Conservation (phyloP, 2,113 vertebrate genomes). For the Colinus virginianus region DNA sequence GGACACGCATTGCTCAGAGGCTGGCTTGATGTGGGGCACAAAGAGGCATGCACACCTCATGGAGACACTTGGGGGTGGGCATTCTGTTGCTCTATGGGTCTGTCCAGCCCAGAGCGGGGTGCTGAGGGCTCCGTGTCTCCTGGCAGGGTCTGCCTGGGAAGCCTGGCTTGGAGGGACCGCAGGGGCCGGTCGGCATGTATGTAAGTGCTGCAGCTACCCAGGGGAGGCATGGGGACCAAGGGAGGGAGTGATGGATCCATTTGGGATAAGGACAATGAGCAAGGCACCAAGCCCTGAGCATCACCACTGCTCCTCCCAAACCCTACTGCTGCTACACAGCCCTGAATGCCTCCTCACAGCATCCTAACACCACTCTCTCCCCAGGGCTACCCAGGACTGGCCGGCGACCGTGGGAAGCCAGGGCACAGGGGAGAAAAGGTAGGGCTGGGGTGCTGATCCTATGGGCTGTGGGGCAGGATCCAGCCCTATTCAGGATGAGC, state of each 20-base stretch:
- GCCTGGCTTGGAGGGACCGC: slow-evolving; percentile 82
- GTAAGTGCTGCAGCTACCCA: slow-evolving; percentile 79
- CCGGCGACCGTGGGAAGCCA: slow-evolving; percentile 80
- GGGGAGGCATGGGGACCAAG: too few relatives aligned
- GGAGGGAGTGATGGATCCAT: too few relatives aligned
- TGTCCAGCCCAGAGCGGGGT: background rate
- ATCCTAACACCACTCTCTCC: background rate
- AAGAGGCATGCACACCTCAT: background rate
- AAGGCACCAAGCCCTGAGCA: background rate
- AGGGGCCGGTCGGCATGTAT: slow-evolving; percentile 88
- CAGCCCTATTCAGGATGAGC: background rate
- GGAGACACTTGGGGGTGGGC: background rate
- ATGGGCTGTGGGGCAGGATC: background rate
- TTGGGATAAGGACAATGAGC: background rate
- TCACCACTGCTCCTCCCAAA: background rate
- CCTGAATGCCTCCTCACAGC: background rate
- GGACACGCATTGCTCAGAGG: background rate
- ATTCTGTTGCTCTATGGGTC: background rate
- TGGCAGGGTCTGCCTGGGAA: slow-evolving; percentile 87
- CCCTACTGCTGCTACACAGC: fast-evolving
- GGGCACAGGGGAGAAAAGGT: slow-evolving; percentile 84
- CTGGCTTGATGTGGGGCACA: background rate
- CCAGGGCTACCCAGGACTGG: slow-evolving; percentile 83
- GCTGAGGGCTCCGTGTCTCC: background rate
- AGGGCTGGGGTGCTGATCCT: background rate